Percentiles rank a stretch among this genome's conserved stretches.
Conservation (phyloP, 2,888 invertebrate genomes). For the Polietes domitor region DNA sequence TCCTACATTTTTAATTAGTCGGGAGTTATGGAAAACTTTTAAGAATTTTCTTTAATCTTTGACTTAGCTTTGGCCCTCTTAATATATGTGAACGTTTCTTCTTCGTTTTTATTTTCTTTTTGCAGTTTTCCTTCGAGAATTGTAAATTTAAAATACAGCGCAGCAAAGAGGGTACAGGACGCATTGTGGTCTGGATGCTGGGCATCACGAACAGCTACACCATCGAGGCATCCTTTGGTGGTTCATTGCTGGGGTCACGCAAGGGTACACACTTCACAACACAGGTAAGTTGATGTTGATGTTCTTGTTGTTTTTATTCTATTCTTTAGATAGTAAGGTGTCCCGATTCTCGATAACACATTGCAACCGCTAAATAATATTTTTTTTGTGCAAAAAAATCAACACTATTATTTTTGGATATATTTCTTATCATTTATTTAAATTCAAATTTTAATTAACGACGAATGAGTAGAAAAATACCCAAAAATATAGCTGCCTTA, state of each 20-base stretch:
- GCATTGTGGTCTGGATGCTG: slow-evolving; percentile 97
- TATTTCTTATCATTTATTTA: too few species aligned
- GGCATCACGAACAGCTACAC: slow-evolving; percentile 97
- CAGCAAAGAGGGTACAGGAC: slow-evolving; percentile 96
- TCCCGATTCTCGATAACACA: too few species aligned
- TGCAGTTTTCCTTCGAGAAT: slow-evolving; percentile 93
- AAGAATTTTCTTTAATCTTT: slow-evolving; percentile 12
- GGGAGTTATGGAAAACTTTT: background rate
- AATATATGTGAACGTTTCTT: slow-evolving; percentile 10
- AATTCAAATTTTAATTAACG: too few species aligned
- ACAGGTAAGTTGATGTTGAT: slow-evolving; percentile 75
- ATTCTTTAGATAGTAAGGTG: too few species aligned
- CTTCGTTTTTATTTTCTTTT: slow-evolving; percentile 41
- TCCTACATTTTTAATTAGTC: slow-evolving; percentile 8
- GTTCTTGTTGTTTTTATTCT: too few species aligned
- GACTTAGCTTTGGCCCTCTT: slow-evolving; percentile 20
- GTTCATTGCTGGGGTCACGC: slow-evolving; percentile 91
- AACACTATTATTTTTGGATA: too few species aligned
- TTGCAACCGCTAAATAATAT: too few species aligned
- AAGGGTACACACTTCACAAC: slow-evolving; percentile 92
- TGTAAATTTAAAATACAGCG: slow-evolving; percentile 97
- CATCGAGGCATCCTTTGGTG: slow-evolving; percentile 97
- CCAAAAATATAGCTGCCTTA: too few species aligned
- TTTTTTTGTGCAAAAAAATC: too few species aligned
- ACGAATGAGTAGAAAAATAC: too few species aligned